Evolutionary conservation across 2,888 invertebrate genomes (phyloP).

Genomic region (Troides helena): DNA sequence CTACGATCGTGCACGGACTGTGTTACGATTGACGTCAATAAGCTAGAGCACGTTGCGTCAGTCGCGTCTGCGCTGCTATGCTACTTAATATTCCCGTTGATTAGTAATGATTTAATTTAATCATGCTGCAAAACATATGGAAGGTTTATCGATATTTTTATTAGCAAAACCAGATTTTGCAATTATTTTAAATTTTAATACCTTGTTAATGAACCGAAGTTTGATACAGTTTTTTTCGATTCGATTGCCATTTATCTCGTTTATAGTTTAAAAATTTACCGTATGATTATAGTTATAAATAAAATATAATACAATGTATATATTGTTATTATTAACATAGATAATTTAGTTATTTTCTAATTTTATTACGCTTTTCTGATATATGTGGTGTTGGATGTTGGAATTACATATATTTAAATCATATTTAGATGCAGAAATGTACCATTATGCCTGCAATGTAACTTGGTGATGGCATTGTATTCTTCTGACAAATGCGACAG

Average conservation of each 20-base stretch:
- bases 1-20: constrained; percentile 5
- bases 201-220: background rate
- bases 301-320: too few relatives aligned
- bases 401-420: too few relatives aligned
- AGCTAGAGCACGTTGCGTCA: background rate
- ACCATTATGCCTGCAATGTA: too few relatives aligned
- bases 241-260: background rate
- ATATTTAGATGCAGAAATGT: too few relatives aligned
- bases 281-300: too few relatives aligned
- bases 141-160: background rate
- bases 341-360: too few relatives aligned
- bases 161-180: background rate
- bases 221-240: background rate
- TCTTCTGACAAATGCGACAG: too few relatives aligned
- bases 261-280: too few relatives aligned
- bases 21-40: constrained; percentile 24
- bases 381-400: too few relatives aligned
- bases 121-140: constrained; percentile 1
- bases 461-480: too few relatives aligned
- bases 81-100: constrained; percentile 2
- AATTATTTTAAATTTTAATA: background rate
- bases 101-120: constrained; percentile 1
- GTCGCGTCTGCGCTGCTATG: background rate
- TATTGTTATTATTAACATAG: too few relatives aligned
- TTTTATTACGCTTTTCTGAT: too few relatives aligned